phyloP scores from a whole-genome alignment of 2,797 vertebrate species.

The Gallirallus australis region DNA sequence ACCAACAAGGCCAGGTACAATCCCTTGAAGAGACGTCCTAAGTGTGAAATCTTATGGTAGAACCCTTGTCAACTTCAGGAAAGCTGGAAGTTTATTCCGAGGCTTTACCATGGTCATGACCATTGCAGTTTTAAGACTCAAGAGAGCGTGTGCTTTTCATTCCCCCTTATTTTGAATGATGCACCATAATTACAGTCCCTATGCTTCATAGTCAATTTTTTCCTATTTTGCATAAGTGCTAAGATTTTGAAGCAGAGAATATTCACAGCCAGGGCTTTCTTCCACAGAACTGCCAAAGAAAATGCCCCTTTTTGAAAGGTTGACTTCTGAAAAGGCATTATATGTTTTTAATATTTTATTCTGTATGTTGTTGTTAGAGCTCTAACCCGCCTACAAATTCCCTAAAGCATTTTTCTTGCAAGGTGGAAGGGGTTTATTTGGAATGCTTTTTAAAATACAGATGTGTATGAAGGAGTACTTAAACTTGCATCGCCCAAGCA shows the following conservation, averaged over 20 bases:
- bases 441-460: constrained; percentile 17
- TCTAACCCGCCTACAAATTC: constrained; percentile 36
- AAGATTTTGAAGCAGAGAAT: constrained; percentile 35
- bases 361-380: neutral
- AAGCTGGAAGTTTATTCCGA: neutral
- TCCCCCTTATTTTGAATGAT: constrained; percentile 6
- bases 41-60: neutral
- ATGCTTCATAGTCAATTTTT: neutral
- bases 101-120: neutral
- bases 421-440: neutral
- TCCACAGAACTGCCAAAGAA: neutral
- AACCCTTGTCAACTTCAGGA: neutral
- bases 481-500: neutral
- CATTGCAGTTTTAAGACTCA: neutral
- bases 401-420: neutral
- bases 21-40: neutral
- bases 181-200: constrained; percentile 3
- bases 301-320: constrained; percentile 15
- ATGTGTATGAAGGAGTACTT: neutral
- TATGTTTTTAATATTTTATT: constrained; percentile 9
- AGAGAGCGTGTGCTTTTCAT: neutral
- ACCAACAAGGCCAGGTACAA: neutral
- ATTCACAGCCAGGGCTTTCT: constrained; percentile 14
- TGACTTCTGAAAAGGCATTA: constrained; percentile 6
- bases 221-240: constrained; percentile 18